Conservation (phyloP, 2,113 vertebrate species). For the Percina caprodes region DNA sequence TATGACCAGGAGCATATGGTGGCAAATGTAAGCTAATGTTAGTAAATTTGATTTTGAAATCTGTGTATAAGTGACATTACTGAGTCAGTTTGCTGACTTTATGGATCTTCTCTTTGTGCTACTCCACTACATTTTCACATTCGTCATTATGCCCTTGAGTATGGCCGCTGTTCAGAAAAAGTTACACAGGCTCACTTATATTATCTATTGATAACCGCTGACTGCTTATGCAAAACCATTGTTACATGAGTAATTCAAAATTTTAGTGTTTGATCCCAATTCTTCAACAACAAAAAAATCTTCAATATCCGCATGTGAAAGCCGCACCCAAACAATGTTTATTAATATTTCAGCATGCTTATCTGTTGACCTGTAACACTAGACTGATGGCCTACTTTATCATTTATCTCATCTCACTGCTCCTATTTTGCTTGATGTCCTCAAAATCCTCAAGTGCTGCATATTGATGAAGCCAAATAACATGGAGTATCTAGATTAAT, state of each 20-base stretch:
- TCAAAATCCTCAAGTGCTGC: slow-evolving; percentile 33
- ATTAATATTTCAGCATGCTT: slow-evolving; percentile 10
- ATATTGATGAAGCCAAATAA: slow-evolving; percentile 17
- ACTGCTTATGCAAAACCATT: background rate
- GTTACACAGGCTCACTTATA: background rate
- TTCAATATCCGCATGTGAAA: background rate
- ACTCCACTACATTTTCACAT: background rate
- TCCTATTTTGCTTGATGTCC: slow-evolving; percentile 45
- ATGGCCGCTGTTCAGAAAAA: background rate
- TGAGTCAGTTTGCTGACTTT: background rate
- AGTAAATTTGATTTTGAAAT: background rate
- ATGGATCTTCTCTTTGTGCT: background rate
- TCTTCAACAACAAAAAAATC: background rate
- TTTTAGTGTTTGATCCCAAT: background rate
- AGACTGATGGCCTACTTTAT: slow-evolving; percentile 33
- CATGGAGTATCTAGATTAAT: slow-evolving; percentile 27
- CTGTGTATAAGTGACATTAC: background rate
- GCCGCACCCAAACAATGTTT: background rate
- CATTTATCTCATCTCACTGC: slow-evolving; percentile 33
- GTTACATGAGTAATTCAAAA: background rate
- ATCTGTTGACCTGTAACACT: slow-evolving; percentile 20
- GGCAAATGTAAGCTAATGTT: background rate
- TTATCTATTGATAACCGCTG: background rate
- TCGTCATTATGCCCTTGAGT: too few species aligned
- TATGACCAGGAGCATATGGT: background rate